These are phyloP conservation scores for Centropus bengalensis DNA, from an alignment of 2,113 vertebrate genomes.

Conservation along the genomic window DNA sequence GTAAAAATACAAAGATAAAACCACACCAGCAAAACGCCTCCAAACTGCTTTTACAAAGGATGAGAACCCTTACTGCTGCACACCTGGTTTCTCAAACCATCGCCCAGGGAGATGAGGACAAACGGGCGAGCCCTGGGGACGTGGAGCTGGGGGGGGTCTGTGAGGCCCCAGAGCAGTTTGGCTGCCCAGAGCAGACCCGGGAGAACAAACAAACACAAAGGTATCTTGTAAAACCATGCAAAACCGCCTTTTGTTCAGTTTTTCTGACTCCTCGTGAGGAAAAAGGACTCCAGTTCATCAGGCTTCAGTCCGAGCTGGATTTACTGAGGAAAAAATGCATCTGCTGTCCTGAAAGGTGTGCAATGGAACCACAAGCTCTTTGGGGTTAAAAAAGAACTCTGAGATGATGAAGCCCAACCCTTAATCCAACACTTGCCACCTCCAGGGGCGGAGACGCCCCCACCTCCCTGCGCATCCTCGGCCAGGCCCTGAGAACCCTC, in stretches of 20 bases:
- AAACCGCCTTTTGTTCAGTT: not conserved
- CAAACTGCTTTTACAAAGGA: slow-evolving; percentile 14
- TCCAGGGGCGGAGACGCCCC: too few species aligned
- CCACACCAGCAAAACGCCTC: slow-evolving; percentile 44
- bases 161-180: not conserved
- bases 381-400: too few species aligned
- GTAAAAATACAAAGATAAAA: slow-evolving; percentile 59
- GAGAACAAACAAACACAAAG: not conserved
- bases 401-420: too few species aligned
- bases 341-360: not conserved
- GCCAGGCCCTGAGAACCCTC: too few species aligned
- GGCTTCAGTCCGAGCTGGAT: not conserved
- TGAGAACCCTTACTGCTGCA: slow-evolving; percentile 7
- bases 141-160: not conserved
- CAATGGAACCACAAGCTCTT: not conserved
- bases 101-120: not conserved
- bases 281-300: not conserved
- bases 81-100: not conserved
- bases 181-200: not conserved
- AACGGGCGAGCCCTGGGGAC: not conserved
- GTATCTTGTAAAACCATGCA: not conserved
- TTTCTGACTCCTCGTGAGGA: not conserved
- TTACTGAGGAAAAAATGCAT: not conserved
- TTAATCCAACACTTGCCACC: too few species aligned
- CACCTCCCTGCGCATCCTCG: too few species aligned